Base-by-base conservation (phyloP, 2,797 vertebrate genomes). In the Protosalanx chinensis region DNA sequence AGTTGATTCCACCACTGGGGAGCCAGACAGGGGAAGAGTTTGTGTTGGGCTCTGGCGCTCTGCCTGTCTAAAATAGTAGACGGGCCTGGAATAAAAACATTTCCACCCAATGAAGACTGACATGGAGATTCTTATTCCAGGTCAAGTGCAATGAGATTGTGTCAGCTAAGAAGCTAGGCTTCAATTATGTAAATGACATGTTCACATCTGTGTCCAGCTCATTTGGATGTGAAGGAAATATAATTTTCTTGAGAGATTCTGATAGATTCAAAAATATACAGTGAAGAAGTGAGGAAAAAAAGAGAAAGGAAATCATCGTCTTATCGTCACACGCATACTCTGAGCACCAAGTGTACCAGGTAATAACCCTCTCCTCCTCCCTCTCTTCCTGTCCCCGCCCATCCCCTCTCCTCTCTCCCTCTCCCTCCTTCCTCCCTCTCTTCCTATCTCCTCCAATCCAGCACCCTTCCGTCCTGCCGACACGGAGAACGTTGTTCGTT, bases 401-500 rank as follows among this genome's bases (percentile, higher is more conserved):
- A 5, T 12, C 41, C 12, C 41, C 41, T 46, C 16, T 53, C 51
- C 16, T 13, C 16, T 10, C 49, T 10, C 10, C 49, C 16, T 4
- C 16, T 12, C 8, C 16, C 49, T 51, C 15, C 49, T 12, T 15
- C 18, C 51, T n/a, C 15, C n/a, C 33, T 68, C 33, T 69, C 16
- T 65, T 32, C 37, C 37, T 13, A 18, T 62, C n/a, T 63, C 16
- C 59, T 78, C 66, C 3, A 49, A 23, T 58, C 59, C 37, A 93
- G 93, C 92, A 76, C 94, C 94, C 0, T 93, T 92, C 77, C 88
- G 90, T 61, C 93, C 91, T 0, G 85, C 87, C 0, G 91, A 94
- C 82, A 96, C 94, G 0, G 91, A 95, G 70, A 96, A 94, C 0
- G 66, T 93, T 0, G 94, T 98, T 27, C 93, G 95, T 64, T 99